A percentile compares a stretch with the other conserved stretches of the same genome.
phyloP scores from a whole-genome alignment of 2,888 invertebrate species.

The Catocala sponsa region DNA sequence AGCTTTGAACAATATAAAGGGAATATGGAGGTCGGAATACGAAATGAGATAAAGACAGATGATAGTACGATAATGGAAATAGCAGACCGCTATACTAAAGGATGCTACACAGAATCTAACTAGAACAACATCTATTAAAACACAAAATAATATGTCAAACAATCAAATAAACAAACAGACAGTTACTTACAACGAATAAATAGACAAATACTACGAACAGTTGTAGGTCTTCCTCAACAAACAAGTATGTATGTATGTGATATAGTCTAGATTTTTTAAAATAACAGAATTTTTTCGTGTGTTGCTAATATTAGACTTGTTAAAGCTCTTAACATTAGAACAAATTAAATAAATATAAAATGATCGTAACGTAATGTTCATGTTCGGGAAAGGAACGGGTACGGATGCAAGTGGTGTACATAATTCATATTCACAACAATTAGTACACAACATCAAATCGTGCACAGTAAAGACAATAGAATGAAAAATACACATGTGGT shows the following conservation, averaged over 20 bases:
- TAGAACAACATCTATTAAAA: conserved; percentile 51
- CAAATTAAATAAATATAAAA: conserved; percentile 47
- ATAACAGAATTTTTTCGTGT: conserved; percentile 25
- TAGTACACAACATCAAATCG: conserved; percentile 84
- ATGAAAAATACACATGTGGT: conserved; percentile 55
- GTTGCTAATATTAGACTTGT: conserved; percentile 23
- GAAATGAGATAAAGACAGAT: conserved; percentile 52
- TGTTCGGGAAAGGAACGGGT: conserved; percentile 67
- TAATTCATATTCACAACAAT: conserved; percentile 81
- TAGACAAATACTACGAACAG: conserved; percentile 28
- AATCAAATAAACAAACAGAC: conserved; percentile 36
- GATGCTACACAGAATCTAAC: conserved; percentile 59
- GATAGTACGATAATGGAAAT: conserved; percentile 51
- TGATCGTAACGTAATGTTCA: conserved; percentile 49
- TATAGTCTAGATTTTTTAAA: conserved; percentile 20
- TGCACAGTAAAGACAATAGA: conserved; percentile 77
- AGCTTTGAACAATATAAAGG: conserved; percentile 68
- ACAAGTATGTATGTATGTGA: conserved; percentile 22
- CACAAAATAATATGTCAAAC: conserved; percentile 50
- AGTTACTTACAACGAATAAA: conserved; percentile 39
- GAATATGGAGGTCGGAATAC: conserved; percentile 42
- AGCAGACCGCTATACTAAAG: conserved; percentile 52
- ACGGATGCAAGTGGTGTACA: conserved; percentile 84
- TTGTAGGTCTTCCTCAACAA: conserved; percentile 18
- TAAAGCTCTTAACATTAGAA: conserved; percentile 25